Conservation (phyloP, 2,797 vertebrate genomes). For the Sibirionetta formosa region DNA sequence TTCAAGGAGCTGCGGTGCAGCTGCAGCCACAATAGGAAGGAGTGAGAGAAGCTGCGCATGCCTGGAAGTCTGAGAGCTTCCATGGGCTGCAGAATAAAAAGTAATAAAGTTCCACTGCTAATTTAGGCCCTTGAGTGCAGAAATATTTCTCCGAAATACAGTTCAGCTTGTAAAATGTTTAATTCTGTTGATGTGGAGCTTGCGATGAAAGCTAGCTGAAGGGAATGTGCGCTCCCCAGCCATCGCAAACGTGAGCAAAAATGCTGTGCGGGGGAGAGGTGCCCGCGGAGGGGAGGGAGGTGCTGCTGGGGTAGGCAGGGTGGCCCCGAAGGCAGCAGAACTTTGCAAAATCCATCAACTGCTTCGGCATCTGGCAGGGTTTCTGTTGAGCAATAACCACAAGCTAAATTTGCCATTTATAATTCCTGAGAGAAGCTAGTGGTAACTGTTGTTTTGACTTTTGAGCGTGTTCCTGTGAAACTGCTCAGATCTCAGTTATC, state of each 20-base stretch:
- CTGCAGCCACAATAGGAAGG: not conserved
- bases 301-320: not conserved
- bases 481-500: conserved; percentile 14
- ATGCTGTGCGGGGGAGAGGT: not conserved
- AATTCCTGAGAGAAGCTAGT: conserved; percentile 33
- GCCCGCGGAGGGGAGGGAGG: not conserved
- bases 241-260: not conserved
- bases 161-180: not conserved
- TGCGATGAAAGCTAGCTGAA: not conserved
- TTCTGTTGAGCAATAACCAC: conserved; percentile 55
- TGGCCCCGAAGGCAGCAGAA: not conserved
- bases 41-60: not conserved
- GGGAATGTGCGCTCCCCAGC: not conserved
- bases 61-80: not conserved
- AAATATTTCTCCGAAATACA: not conserved
- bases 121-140: not conserved
- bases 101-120: not conserved
- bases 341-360: conserved; percentile 10
- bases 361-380: not conserved
- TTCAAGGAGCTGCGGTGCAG: not conserved
- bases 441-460: conserved; percentile 52
- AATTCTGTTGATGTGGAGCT: not conserved
- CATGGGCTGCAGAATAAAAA: not conserved
- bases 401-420: conserved; percentile 41
- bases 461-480: conserved; percentile 29